A percentile compares a stretch with the other conserved stretches of the same genome.
Conservation (phyloP, 2,797 vertebrate species). For the Characodon lateralis region DNA sequence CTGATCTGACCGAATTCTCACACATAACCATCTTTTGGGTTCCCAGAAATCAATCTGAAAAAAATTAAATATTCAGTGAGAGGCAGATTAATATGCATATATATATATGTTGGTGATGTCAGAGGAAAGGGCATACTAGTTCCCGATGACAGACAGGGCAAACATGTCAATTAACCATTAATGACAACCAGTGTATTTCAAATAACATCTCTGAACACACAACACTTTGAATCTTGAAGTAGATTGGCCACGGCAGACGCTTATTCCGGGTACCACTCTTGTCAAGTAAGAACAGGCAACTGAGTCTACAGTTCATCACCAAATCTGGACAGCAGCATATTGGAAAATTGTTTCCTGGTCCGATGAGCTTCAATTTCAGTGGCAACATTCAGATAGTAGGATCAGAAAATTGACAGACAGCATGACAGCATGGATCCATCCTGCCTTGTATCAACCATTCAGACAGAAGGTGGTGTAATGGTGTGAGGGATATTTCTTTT, state of each 20-base stretch:
- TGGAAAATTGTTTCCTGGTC: background rate
- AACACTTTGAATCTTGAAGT: background rate
- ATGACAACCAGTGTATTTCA: background rate
- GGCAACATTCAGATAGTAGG: background rate
- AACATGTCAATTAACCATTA: background rate
- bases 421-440: background rate
- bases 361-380: background rate
- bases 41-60: background rate
- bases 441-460: background rate
- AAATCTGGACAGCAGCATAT: background rate
- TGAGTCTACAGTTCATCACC: background rate
- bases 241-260: background rate
- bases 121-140: background rate
- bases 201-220: background rate
- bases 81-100: background rate
- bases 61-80: background rate
- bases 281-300: background rate
- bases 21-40: too few relatives aligned
- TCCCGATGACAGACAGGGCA: background rate
- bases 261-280: background rate
- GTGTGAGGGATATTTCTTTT: too few relatives aligned
- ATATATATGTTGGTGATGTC: background rate
- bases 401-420: background rate
- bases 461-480: too few relatives aligned
- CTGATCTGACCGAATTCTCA: too few relatives aligned